phyloP scores from a whole-genome alignment of 2,113 vertebrate genomes.

The Ariopsis seemanni region DNA sequence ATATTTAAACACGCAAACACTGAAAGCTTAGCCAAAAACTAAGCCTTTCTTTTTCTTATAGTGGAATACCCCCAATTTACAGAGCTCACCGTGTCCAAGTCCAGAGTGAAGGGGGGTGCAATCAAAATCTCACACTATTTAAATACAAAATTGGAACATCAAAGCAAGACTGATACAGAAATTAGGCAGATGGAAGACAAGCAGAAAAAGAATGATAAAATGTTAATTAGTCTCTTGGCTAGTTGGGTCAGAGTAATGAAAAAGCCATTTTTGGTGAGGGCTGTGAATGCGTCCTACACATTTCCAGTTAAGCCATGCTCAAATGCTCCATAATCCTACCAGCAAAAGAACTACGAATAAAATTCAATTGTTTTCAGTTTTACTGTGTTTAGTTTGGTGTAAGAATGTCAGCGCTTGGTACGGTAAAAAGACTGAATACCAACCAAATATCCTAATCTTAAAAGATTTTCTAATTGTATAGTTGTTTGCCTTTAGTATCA shows the following conservation, averaged over 20 bases:
- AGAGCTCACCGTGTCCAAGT: neutral
- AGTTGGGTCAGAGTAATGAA: constrained; percentile 62
- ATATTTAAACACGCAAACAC: constrained; percentile 58
- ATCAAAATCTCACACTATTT: constrained; percentile 87
- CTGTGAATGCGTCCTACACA: constrained; percentile 25
- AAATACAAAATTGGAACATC: constrained; percentile 91
- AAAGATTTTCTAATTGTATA: neutral
- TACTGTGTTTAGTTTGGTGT: neutral
- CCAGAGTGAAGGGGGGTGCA: constrained; percentile 74
- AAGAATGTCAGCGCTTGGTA: neutral
- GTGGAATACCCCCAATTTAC: neutral
- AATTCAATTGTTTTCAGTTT: neutral
- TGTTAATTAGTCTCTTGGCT: constrained; percentile 88
- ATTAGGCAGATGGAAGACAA: constrained; percentile 86
- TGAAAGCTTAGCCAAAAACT: neutral
- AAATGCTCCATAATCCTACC: neutral
- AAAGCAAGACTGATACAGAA: constrained; percentile 86
- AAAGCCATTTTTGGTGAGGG: constrained; percentile 37
- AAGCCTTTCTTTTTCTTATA: neutral
- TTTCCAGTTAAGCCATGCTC: neutral
- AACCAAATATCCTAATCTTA: neutral
- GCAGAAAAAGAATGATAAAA: constrained; percentile 82
- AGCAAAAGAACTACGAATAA: neutral
- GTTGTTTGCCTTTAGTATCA: neutral
- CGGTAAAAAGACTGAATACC: neutral